Conservation (phyloP, 2,113 vertebrate species). For the Aspiorhynchus laticeps region DNA sequence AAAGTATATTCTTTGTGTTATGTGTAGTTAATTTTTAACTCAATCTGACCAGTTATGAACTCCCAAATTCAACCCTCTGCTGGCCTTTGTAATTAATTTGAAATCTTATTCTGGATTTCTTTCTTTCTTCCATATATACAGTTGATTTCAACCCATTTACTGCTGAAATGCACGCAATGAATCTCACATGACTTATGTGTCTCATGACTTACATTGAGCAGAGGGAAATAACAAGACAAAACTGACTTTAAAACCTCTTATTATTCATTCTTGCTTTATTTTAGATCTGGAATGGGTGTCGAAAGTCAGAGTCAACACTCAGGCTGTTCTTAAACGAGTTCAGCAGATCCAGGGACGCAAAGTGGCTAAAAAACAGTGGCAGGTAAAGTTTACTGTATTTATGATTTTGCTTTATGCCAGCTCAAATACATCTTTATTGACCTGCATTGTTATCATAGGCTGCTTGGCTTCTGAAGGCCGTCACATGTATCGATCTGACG, state of each 20-base stretch:
- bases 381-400: slow-evolving; percentile 72
- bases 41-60: background rate
- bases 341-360: slow-evolving; percentile 82
- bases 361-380: slow-evolving; percentile 87
- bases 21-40: slow-evolving; percentile 10
- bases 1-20: background rate
- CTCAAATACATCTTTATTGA: background rate
- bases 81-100: background rate
- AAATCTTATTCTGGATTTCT: background rate
- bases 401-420: background rate
- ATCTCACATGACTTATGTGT: slow-evolving; percentile 33
- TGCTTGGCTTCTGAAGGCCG: slow-evolving; percentile 91
- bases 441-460: slow-evolving; percentile 72
- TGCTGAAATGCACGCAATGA: slow-evolving; percentile 18
- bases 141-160: background rate
- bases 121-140: background rate
- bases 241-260: background rate
- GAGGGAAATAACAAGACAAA: background rate
- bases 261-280: background rate
- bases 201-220: background rate
- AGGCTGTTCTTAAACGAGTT: slow-evolving; percentile 85
- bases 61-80: background rate
- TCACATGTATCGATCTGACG: slow-evolving; percentile 93
- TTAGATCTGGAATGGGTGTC: slow-evolving; percentile 88
- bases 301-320: slow-evolving; percentile 86